These are phyloP conservation scores for Chloromyia formosa DNA, from an alignment of 2,888 invertebrate species.

Conservation along the genomic window DNA sequence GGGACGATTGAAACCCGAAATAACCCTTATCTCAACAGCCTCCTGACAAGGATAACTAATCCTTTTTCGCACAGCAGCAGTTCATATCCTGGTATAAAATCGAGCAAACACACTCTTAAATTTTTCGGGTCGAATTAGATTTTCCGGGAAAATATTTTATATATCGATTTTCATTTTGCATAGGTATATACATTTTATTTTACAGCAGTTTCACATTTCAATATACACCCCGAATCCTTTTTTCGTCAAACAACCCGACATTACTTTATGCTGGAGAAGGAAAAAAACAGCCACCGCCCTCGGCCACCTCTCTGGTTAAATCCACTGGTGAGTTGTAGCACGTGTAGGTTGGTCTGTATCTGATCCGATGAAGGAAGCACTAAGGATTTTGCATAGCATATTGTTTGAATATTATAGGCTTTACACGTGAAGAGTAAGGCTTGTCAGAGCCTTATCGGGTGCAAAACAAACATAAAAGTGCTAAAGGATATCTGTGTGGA, in stretches of 20 bases:
- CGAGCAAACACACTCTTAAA: neutral
- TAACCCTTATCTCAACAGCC: too few species aligned
- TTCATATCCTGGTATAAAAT: too few species aligned
- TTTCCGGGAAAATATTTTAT: conserved; percentile 10
- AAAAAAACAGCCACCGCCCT: too few species aligned
- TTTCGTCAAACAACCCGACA: too few species aligned
- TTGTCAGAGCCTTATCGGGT: conserved; percentile 22
- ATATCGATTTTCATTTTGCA: conserved; percentile 27
- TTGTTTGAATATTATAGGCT: conserved; percentile 36
- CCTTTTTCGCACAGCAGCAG: too few species aligned
- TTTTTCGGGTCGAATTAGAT: conserved; percentile 1
- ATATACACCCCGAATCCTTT: neutral
- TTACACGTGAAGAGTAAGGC: conserved; percentile 30
- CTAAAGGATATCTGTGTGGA: neutral
- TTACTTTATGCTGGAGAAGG: too few species aligned
- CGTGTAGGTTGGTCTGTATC: neutral
- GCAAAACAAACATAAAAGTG: conserved; percentile 13
- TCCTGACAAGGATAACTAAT: too few species aligned
- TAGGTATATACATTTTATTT: neutral
- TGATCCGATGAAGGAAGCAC: neutral
- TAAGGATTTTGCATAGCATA: conserved; percentile 13
- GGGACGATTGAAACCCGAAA: too few species aligned
- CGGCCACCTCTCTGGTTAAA: too few species aligned
- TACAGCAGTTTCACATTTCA: neutral
- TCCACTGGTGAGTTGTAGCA: too few species aligned